phyloP scores from a whole-genome alignment of 2,888 invertebrate genomes.

The Clusia tigrina region DNA sequence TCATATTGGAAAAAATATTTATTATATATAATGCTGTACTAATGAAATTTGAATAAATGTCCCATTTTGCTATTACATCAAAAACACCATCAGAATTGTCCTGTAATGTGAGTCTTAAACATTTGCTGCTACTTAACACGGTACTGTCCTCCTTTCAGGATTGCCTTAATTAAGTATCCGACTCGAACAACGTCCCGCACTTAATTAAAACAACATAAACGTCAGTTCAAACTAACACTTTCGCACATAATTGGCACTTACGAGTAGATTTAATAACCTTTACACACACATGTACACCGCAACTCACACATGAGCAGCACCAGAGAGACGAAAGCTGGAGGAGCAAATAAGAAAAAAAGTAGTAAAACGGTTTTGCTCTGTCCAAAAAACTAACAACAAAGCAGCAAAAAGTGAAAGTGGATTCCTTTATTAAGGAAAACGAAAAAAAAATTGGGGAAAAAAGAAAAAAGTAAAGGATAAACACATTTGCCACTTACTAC shows the following conservation, averaged over 20 bases:
- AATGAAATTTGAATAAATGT: no score
- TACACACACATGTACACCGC: neutral
- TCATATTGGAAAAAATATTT: no score
- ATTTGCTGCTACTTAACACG: no score
- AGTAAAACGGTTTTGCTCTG: neutral
- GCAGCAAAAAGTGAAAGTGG: conserved; percentile 19
- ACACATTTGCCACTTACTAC: neutral
- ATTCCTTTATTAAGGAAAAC: neutral
- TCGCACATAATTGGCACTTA: conserved; percentile 55
- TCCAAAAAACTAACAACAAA: neutral
- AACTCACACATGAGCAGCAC: neutral
- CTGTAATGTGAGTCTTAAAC: no score
- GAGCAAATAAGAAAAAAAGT: neutral
- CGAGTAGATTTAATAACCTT: conserved; percentile 41
- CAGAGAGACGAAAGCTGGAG: neutral
- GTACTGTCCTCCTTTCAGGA: no score
- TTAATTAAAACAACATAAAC: conserved; percentile 14
- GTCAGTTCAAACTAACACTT: conserved; percentile 26
- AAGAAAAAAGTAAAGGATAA: neutral
- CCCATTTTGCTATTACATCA: no score
- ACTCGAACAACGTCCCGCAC: neutral
- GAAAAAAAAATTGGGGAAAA: neutral
- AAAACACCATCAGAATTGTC: no score
- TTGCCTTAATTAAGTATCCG: neutral
- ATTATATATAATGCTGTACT: no score